Conservation (phyloP, 2,888 invertebrate species). For the Trisateles emortualis region DNA sequence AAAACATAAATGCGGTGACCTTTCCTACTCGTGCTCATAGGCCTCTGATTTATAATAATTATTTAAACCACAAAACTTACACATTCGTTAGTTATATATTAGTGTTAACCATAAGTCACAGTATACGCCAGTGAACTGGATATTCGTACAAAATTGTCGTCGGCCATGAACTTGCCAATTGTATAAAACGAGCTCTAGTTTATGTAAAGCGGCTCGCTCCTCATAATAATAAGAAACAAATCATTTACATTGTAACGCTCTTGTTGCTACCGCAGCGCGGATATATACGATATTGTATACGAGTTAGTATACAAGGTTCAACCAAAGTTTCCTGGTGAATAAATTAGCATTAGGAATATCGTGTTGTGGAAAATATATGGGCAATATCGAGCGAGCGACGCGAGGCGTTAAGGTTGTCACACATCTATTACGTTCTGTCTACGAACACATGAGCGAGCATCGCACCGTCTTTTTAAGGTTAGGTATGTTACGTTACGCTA, state of each 20-base stretch:
- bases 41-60: no score
- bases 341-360: slow-evolving; percentile 31
- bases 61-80: no score
- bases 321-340: slow-evolving; percentile 8
- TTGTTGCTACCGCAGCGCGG: slow-evolving; percentile 25
- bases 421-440: slow-evolving; percentile 2
- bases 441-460: slow-evolving; percentile 2
- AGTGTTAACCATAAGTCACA: no score
- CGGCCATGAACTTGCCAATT: slow-evolving; percentile 43
- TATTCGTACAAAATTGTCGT: slow-evolving; percentile 3
- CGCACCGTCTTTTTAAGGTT: background rate
- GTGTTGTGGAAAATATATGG: slow-evolving; percentile 11
- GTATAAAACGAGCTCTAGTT: slow-evolving; percentile 31
- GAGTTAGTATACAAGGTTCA: no score
- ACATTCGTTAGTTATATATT: no score
- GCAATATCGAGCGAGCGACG: slow-evolving; percentile 1
- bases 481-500: no score
- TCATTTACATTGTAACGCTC: slow-evolving; percentile 22
- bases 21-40: no score
- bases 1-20: no score
- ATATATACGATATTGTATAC: no score
- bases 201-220: slow-evolving; percentile 21
- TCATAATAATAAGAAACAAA: slow-evolving; percentile 12
- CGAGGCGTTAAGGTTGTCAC: background rate
- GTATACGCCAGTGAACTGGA: background rate